These are phyloP conservation scores for Scleropages formosus DNA, from an alignment of 2,797 vertebrate species.

Conservation along the genomic window DNA sequence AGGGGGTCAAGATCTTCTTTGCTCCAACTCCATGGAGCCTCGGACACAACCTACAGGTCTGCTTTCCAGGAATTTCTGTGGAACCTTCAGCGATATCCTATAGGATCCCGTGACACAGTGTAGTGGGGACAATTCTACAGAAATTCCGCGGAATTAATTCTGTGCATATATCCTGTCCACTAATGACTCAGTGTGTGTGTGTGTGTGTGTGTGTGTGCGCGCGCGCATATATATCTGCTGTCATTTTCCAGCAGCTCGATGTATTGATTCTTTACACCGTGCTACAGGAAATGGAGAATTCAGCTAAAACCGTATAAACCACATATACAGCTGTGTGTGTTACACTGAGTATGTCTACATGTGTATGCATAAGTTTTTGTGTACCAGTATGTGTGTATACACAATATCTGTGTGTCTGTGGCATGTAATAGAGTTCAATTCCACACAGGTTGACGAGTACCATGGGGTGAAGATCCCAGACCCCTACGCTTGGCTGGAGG, in stretches of 20 bases:
- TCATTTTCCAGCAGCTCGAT: constrained; percentile 3
- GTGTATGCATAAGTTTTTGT: too few relatives aligned
- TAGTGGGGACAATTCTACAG: background rate
- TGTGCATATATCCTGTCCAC: background rate
- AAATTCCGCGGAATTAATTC: background rate
- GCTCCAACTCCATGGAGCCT: background rate
- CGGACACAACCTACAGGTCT: background rate
- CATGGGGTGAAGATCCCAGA: constrained; percentile 63
- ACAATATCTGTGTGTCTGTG: background rate
- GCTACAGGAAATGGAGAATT: too few relatives aligned
- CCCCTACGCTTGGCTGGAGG: constrained; percentile 69
- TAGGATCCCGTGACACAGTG: background rate
- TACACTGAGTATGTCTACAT: background rate
- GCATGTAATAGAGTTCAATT: background rate
- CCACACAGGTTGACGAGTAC: constrained; percentile 63
- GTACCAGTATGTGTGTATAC: too few relatives aligned
- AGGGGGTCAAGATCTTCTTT: too few relatives aligned
- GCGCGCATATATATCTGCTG: background rate
- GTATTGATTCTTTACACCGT: background rate
- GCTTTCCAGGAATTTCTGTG: background rate
- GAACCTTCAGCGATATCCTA: background rate
- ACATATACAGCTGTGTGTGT: too few relatives aligned
- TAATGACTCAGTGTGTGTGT: background rate
- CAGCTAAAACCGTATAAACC: too few relatives aligned
- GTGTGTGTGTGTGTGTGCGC: constrained; percentile 27